Base-by-base conservation (phyloP, 1,140 invertebrate species). In the Nasonia vitripennis region DNA sequence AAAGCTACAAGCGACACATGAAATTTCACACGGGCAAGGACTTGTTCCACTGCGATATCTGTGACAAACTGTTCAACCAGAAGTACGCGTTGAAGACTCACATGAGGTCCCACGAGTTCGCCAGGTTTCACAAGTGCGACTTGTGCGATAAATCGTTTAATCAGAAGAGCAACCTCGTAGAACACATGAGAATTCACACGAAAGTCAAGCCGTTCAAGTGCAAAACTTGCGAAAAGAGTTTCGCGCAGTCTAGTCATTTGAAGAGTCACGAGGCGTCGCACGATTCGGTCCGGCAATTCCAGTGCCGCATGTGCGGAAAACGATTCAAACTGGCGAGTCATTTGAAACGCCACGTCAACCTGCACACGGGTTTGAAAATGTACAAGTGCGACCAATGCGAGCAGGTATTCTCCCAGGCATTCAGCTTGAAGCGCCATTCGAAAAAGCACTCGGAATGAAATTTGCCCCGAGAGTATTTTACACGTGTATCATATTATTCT, bases 121-220 rank as follows among this genome's bases (percentile, higher is more conserved):
- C 90, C 10, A 94, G 91, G 81, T 87, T 91, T 10, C 93, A 94
- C 83, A 91, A 93, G 73, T 95, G 94, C 87, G 89, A 93, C 48
- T 93, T 93, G 79, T 95, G 94, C 86, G 90, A 91, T 12, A 94
- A 94, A 83, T 89, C 89, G 31, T 95, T 95, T 87, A 90, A 91
- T 17, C 93, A 93, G 31, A 93, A 93, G 77, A 93, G 93, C 79
- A 95, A 94, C 88, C 89, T 94, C 34, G 91, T 93, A 5, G 93
- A 94, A 81, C 94, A 95, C 87, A 84, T 93, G 81, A 91, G 93
- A 88, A 93, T 93, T 70, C 94, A 95, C 71, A 94, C 94, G 0
- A 94, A 94, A 85, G 88, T 93, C 11, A 94, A 94, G 81, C 94
- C 94, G 0, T 94, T 92, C 83, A 90, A 92, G 20, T 95, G 94